Percentiles rank a stretch among this genome's conserved stretches.
phyloP scores from a whole-genome alignment of 2,797 vertebrate genomes.

The Scolopax bukidnonensis region DNA sequence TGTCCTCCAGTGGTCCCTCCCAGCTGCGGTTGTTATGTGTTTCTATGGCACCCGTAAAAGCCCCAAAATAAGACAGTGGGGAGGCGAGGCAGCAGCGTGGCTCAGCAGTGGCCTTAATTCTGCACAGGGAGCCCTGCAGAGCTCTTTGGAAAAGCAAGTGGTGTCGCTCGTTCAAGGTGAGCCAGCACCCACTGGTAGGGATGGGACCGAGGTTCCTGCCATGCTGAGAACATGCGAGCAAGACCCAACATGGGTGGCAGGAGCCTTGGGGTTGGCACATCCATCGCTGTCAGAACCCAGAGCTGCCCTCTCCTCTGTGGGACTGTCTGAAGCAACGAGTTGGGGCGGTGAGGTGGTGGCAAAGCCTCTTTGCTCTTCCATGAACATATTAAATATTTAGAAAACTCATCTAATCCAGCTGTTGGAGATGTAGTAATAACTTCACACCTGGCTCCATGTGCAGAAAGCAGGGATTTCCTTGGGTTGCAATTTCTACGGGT shows the following conservation, averaged over 20 bases:
- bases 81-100: background rate
- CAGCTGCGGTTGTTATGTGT: background rate
- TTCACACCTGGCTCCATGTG: background rate
- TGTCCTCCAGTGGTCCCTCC: background rate
- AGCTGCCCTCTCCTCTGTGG: fast-evolving
- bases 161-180: background rate
- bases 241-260: fast-evolving
- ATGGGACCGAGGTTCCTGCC: fast-evolving
- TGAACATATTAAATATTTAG: background rate
- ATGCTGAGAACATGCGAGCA: background rate
- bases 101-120: background rate
- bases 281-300: background rate
- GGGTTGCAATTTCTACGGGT: background rate
- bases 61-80: background rate
- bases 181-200: background rate
- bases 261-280: background rate
- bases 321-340: background rate
- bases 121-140: background rate
- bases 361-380: background rate
- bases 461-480: background rate
- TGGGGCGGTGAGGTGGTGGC: background rate
- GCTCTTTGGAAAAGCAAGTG: background rate
- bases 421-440: background rate
- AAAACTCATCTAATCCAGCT: background rate
- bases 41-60: background rate